Percentiles rank a stretch among this genome's conserved stretches.
Evolutionary conservation across 2,113 vertebrate genomes (phyloP).

Genomic region (Miniopterus natalensis): DNA sequence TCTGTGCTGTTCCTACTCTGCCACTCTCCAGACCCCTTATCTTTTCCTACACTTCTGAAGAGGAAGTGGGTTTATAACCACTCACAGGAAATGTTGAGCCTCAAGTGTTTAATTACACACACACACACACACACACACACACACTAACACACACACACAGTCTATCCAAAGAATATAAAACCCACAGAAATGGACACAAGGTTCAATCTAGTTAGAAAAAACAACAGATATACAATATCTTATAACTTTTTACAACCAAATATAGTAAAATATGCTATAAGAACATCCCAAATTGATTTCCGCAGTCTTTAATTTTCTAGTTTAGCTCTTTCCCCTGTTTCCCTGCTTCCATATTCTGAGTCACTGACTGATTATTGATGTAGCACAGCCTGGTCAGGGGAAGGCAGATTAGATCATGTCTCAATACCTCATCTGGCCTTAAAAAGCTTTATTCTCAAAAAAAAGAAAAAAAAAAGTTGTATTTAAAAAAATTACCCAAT

Average conservation of each 20-base stretch:
- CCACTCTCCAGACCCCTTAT: not conserved
- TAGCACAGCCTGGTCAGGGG: not conserved
- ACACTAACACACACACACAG: not conserved
- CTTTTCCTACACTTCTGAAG: not conserved
- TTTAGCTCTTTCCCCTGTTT: not conserved
- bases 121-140: not conserved
- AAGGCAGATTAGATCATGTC: constrained; percentile 58
- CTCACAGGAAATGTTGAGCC: not conserved
- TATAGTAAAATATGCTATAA: not conserved
- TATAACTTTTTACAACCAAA: not conserved
- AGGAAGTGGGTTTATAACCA: not conserved
- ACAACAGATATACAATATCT: not conserved
- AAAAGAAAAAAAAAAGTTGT: not conserved
- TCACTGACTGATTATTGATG: not conserved
- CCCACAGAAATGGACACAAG: not conserved
- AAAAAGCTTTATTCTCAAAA: not conserved
- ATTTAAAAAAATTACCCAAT: not conserved
- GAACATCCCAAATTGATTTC: not conserved
- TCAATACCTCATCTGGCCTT: not conserved
- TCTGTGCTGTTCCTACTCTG: not conserved
- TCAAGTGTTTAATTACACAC: not conserved
- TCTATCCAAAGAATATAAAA: not conserved
- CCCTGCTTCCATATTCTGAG: not conserved
- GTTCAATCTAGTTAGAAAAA: not conserved
- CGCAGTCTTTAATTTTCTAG: not conserved